A percentile compares a stretch with the other conserved stretches of the same genome.
phyloP scores from a whole-genome alignment of 2,797 vertebrate genomes.

The Cichlasoma orientale region DNA sequence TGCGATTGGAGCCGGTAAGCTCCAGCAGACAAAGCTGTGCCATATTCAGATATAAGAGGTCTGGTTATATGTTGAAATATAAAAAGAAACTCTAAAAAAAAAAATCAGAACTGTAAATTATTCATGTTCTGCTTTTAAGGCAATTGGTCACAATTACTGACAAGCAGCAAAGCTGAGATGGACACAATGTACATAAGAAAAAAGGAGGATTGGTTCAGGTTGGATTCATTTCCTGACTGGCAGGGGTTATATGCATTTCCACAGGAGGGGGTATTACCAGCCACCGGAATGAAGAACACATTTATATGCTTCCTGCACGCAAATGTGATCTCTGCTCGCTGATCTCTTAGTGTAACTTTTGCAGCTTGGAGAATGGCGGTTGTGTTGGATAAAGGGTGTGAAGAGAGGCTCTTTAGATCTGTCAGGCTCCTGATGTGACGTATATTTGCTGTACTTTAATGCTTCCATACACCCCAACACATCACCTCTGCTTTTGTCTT shows the following conservation, averaged over 20 bases:
- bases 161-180: constrained; percentile 23
- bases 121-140: constrained; percentile 36
- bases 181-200: constrained; percentile 18
- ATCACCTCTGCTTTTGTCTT: neutral
- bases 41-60: constrained; percentile 14
- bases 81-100: constrained; percentile 17
- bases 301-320: constrained; percentile 22
- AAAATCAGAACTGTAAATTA: constrained; percentile 38
- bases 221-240: constrained; percentile 49
- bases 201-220: constrained; percentile 39
- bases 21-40: constrained; percentile 35
- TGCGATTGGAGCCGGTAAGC: constrained; percentile 61
- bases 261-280: constrained; percentile 26
- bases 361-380: neutral
- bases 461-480: neutral
- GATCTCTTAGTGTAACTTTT: neutral
- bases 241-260: constrained; percentile 37
- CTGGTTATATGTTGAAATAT: constrained; percentile 2
- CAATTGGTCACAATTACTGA: constrained; percentile 30
- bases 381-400: neutral
- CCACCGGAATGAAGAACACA: constrained; percentile 11
- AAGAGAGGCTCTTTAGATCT: neutral
- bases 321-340: constrained; percentile 5
- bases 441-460: neutral
- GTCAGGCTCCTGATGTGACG: neutral